Evolutionary conservation across 2,797 vertebrate genomes (phyloP), one percentile per base, ranked within the genome.

Genomic region (Siniperca obscura): DNA sequence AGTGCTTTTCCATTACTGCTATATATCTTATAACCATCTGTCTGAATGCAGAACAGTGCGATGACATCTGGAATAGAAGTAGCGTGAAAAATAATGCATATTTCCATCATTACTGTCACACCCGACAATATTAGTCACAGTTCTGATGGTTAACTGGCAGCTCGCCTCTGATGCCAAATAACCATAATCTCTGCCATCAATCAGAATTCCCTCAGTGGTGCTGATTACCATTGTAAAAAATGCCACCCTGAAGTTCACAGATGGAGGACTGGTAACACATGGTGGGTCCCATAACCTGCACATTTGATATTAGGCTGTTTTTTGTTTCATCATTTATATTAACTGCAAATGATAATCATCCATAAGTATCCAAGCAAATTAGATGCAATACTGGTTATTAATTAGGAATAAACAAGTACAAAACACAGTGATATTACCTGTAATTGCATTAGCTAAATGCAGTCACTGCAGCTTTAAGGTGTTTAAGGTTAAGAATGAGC

Each of bases 71-170:
- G 72, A 76, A 81, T 46, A 52, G 77, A 80, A 36, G 66, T 12
- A 46, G 84, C 55, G n/a, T 87, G 85, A 78, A 81, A 78, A 84
- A 92, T 90, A 70, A 36, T 19, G 76, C 72, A 82, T 82, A 85
- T 84, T 81, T 72, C 84, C 86, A 85, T 85, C 84, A 80, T 83
- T 72, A 57, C 44, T 2, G 55, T 91, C 91, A 90, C 85, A 74
- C 84, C 56, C 42, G 52, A 86, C 80, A 55, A 57, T 78, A 74
- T 92, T 87, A 87, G 90, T 87, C 87, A 91, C 90, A 82, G 89
- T n/a, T 80, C 78, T 83, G 85, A 87, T 78, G 81, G 78, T 76
- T 86, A 89, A 89, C 61, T 91, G 93, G 89, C 88, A 90, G 86
- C 79, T 86, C 46, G 44, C 79, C 79, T 87, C 80, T 69, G 40